These are phyloP conservation scores for Coleophora flavipennella DNA, from an alignment of 2,888 invertebrate genomes.

Conservation along the genomic window DNA sequence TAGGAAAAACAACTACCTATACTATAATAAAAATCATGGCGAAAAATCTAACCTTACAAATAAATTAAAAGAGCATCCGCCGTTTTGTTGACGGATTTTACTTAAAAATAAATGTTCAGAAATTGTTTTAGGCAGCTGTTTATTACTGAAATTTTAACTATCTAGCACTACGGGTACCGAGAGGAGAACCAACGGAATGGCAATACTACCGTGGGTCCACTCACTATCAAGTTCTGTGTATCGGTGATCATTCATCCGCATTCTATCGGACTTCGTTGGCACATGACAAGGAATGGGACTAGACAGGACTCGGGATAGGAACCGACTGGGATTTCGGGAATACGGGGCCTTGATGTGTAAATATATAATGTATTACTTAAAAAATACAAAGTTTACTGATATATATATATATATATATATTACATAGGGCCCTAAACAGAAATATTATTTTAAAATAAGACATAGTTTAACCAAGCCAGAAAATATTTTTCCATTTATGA, in stretches of 20 bases:
- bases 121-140: conserved; percentile 33
- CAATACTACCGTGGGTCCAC: conserved; percentile 2
- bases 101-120: conserved; percentile 50
- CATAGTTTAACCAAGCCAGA: conserved; percentile 32
- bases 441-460: conserved; percentile 17
- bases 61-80: conserved; percentile 61
- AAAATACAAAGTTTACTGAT: conserved; percentile 19
- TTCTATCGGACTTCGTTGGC: conserved; percentile 60
- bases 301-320: conserved; percentile 61
- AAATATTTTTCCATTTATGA: conserved; percentile 42
- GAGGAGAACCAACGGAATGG: conserved; percentile 18
- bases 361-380: too few species aligned
- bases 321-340: conserved; percentile 41
- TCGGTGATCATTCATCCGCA: conserved; percentile 32
- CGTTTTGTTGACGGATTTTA: conserved; percentile 50
- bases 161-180: conserved; percentile 36
- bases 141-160: conserved; percentile 28
- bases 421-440: conserved; percentile 15
- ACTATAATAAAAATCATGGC: conserved; percentile 54
- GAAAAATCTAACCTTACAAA: conserved; percentile 67
- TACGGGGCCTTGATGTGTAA: conserved; percentile 20
- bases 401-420: conserved; percentile 17
- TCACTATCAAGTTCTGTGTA: not conserved
- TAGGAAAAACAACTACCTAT: conserved; percentile 51
- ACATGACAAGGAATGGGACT: conserved; percentile 63